Conservation (phyloP, 2,888 invertebrate species). For the Aquatica leii region DNA sequence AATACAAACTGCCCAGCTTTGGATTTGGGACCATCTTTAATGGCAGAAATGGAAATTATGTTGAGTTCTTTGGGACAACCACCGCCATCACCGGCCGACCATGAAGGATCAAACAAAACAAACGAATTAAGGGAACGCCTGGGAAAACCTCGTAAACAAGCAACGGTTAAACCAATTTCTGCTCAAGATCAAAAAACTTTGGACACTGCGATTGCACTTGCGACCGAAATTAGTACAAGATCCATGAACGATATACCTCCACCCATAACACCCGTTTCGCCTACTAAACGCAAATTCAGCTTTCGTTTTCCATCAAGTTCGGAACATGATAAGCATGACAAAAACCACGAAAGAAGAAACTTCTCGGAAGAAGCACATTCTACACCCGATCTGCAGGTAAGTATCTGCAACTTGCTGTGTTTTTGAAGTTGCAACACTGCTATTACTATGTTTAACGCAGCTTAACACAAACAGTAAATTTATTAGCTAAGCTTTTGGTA, state of each 20-base stretch:
- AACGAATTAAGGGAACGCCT: slow-evolving; percentile 72
- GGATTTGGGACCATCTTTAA: slow-evolving; percentile 87
- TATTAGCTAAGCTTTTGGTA: no score
- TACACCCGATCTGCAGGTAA: slow-evolving; percentile 89
- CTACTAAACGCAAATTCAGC: slow-evolving; percentile 81
- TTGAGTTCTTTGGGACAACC: slow-evolving; percentile 69
- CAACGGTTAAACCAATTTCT: slow-evolving; percentile 88
- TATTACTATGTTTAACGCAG: slow-evolving; percentile 3
- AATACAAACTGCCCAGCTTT: slow-evolving; percentile 65
- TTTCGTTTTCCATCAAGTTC: slow-evolving; percentile 72
- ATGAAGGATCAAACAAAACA: slow-evolving; percentile 69
- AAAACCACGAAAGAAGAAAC: slow-evolving; percentile 76
- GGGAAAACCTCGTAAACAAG: slow-evolving; percentile 60
- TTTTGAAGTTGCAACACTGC: slow-evolving; percentile 27
- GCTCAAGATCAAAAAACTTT: slow-evolving; percentile 91
- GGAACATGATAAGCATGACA: slow-evolving; percentile 60
- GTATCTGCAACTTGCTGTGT: slow-evolving; percentile 3
- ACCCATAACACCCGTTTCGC: slow-evolving; percentile 68
- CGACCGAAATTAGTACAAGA: slow-evolving; percentile 87
- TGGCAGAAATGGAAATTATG: slow-evolving; percentile 91
- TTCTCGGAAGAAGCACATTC: slow-evolving; percentile 89
- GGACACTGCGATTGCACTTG: slow-evolving; percentile 92
- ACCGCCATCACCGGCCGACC: slow-evolving; percentile 53
- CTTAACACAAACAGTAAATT: slow-evolving; percentile 6
- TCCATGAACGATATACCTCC: slow-evolving; percentile 69